Conservation (phyloP, 1,140 invertebrate genomes). For the Rhyzopertha dominica region DNA sequence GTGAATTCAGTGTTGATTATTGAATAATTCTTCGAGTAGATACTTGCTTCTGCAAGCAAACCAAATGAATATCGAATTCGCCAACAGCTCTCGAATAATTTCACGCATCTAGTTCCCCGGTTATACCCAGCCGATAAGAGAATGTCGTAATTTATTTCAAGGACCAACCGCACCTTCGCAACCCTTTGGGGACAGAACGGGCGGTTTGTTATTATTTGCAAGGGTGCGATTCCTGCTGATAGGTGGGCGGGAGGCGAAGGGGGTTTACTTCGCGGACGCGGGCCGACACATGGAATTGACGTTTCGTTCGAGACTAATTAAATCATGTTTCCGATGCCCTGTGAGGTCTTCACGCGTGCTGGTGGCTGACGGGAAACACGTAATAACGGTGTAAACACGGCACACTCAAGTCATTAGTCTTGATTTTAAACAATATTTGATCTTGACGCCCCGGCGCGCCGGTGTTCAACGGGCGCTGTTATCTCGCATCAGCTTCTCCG, state of each 20-base stretch:
- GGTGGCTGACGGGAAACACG: background rate
- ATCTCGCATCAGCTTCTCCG: no score
- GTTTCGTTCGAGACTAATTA: constrained; percentile 4
- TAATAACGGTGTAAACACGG: background rate
- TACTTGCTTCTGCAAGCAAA: no score
- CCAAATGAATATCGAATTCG: no score
- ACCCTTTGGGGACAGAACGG: background rate
- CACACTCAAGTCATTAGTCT: constrained; percentile 7
- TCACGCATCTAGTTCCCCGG: no score
- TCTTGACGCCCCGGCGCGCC: no score
- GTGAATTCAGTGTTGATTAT: no score
- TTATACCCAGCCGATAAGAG: no score
- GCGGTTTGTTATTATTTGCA: background rate
- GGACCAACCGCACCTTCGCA: no score
- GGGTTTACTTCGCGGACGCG: background rate
- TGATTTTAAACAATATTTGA: constrained; percentile 11
- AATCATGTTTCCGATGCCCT: constrained; percentile 7
- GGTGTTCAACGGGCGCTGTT: no score
- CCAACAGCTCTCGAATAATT: no score
- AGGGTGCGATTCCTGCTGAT: background rate
- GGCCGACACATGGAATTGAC: constrained; percentile 2
- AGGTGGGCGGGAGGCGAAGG: background rate
- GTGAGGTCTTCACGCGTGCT: background rate
- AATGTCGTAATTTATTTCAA: no score
- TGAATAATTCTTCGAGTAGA: no score